Evolutionary conservation across 2,888 invertebrate species (phyloP).

Genomic region (Papilio elwesi): DNA sequence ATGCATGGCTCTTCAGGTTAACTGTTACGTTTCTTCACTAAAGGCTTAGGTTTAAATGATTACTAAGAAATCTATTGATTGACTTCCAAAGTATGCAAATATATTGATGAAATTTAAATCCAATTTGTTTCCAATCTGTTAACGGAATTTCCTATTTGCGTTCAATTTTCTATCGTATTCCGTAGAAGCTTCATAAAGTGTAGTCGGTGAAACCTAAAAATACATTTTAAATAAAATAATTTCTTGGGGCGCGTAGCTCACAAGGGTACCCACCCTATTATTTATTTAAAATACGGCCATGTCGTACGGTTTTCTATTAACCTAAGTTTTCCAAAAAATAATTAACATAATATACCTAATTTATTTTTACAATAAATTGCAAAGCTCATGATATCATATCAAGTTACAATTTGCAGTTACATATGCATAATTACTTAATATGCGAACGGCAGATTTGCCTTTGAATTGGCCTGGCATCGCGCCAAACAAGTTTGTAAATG

Average conservation of each 20-base stretch:
- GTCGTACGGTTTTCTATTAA: not conserved
- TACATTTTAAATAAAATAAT: not conserved
- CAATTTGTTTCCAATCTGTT: slow-evolving; percentile 26
- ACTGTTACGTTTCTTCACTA: too few species aligned
- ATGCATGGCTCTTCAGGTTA: too few species aligned
- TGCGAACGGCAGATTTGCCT: slow-evolving; percentile 26
- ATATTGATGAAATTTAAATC: slow-evolving; percentile 26
- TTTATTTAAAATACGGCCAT: not conserved
- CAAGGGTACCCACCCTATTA: not conserved
- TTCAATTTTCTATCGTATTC: slow-evolving; percentile 26
- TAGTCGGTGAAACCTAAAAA: slow-evolving; percentile 2
- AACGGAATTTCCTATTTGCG: slow-evolving; percentile 30
- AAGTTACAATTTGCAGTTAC: not conserved
- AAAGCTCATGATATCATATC: not conserved
- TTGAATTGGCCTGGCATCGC: slow-evolving; percentile 25
- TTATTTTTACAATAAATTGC: not conserved
- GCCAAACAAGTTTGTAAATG: slow-evolving; percentile 25
- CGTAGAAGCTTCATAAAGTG: slow-evolving; percentile 14
- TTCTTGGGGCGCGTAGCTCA: not conserved
- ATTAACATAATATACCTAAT: not conserved
- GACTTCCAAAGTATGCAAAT: slow-evolving; percentile 21
- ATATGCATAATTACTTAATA: slow-evolving; percentile 28
- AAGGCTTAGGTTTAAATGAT: not conserved
- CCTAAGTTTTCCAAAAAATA: too few species aligned
- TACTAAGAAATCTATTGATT: slow-evolving; percentile 17